Evolutionary conservation across 1,140 invertebrate genomes (phyloP), one percentile per base, ranked within the genome.

Genomic region (Drosophila cardini): DNA sequence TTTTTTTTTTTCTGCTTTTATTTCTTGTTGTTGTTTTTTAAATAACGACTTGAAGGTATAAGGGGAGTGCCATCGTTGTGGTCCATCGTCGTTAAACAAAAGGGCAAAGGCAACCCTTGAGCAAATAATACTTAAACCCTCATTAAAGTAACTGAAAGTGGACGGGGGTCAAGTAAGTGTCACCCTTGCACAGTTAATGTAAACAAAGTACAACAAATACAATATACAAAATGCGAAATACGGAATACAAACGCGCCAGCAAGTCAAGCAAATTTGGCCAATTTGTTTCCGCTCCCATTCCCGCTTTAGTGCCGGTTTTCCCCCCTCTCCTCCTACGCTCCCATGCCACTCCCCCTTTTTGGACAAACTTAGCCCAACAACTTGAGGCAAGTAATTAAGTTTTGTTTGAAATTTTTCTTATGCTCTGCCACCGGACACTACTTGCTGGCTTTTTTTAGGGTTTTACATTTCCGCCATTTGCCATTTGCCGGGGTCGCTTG

Each of bases 51-150:
- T 67, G 67, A 82, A 82, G 83, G 82, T 79, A 76, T 71, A 46
- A 46, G 43, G 32, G 56, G 36, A 26, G 5, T 65, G 67, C 18
- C 11, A 5, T 50, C 11, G 21, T 50, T 50, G 46, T 58, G 62
- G 58, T 26, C 58, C 42, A 38, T 26, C 58, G 50, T 72, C 52
- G 69, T 87, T 70, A 84, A 83, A 89, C 83, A 69, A 86, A 86
- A 87, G 79, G 75, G 83, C 82, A 73, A 67, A 73, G 79, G 80
- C 79, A 83, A 89, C 83, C 83, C 83, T 84, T 72, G 76, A 79
- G 84, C 80, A 87, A 87, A 87, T 87, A 89, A 89, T 87, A 84
- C 83, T 87, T 87, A 87, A 87, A 84, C 83, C 83, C 83, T 87
- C 83, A 87, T 87, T 87, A 89, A 83, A 87, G 72, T 67, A 80